These are phyloP conservation scores for Stegodyphus dumicola DNA, from an alignment of 1,140 invertebrate genomes.

Conservation along the genomic window DNA sequence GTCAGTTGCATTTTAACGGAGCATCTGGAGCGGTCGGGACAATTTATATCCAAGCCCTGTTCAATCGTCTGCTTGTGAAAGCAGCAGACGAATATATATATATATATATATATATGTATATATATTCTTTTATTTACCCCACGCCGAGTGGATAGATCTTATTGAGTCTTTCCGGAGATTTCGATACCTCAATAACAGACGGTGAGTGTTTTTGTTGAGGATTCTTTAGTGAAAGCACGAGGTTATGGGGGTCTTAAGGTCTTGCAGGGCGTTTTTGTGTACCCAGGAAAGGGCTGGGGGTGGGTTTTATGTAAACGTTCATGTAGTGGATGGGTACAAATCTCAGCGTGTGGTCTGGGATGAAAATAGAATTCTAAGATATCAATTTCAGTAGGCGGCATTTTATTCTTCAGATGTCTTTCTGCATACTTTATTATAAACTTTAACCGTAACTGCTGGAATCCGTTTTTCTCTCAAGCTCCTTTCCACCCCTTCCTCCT, in stretches of 20 bases:
- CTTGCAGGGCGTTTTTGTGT: slow-evolving; percentile 13
- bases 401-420: neutral
- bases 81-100: too few species aligned
- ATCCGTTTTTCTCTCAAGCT: too few species aligned
- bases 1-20: slow-evolving; percentile 16
- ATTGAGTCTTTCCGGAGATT: neutral
- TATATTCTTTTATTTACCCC: slow-evolving; percentile 33
- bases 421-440: neutral
- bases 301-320: slow-evolving; percentile 37
- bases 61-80: neutral
- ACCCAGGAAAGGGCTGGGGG: slow-evolving; percentile 7
- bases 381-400: neutral
- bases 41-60: slow-evolving; percentile 52
- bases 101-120: neutral
- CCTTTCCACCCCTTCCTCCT: too few species aligned
- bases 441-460: too few species aligned
- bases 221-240: slow-evolving; percentile 6
- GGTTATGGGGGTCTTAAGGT: neutral
- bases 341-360: slow-evolving; percentile 36
- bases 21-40: slow-evolving; percentile 44
- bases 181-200: neutral
- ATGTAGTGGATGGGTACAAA: slow-evolving; percentile 17
- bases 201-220: neutral
- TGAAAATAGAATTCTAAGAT: slow-evolving; percentile 31
- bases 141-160: neutral